phyloP scores from a whole-genome alignment of 64 coral and sea anemone genomes.

The Pocillopora verrucosa region DNA sequence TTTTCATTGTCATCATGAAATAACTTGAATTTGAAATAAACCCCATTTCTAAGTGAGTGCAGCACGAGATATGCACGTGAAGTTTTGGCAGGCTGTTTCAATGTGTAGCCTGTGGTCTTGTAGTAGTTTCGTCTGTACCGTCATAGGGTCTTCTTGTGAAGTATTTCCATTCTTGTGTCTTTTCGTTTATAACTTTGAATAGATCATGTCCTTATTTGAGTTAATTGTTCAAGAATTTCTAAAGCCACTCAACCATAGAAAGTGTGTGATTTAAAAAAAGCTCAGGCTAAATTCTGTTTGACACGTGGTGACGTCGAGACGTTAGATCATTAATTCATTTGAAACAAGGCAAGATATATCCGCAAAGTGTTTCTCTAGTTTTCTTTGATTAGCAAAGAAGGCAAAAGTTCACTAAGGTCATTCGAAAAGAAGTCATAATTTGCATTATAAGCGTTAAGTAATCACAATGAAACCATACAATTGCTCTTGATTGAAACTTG shows the following conservation, averaged over 20 bases:
- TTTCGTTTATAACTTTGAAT: slow-evolving; percentile 2
- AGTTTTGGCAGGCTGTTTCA: too few relatives aligned
- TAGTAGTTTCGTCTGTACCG: background rate
- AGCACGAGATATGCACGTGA: too few relatives aligned
- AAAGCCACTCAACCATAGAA: slow-evolving; percentile 23
- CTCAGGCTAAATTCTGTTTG: background rate
- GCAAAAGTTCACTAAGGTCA: too few relatives aligned
- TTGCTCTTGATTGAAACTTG: too few relatives aligned
- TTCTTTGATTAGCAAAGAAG: too few relatives aligned
- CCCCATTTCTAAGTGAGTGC: background rate
- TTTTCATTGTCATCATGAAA: slow-evolving; percentile 1
- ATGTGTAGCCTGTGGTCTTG: background rate
- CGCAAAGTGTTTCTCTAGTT: too few relatives aligned
- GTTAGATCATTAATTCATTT: too few relatives aligned
- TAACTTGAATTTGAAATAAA: background rate
- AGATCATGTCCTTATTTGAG: background rate
- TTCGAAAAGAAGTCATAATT: too few relatives aligned
- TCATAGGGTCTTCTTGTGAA: background rate
- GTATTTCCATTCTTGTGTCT: background rate
- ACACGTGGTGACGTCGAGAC: too few relatives aligned
- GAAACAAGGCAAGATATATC: too few relatives aligned
- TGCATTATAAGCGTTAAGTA: too few relatives aligned
- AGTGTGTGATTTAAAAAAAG: background rate
- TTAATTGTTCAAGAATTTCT: slow-evolving; percentile 42
- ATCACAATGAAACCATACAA: too few relatives aligned